Evolutionary conservation across 2,113 vertebrate genomes (phyloP).

Genomic region (Toxotes jaculatrix): DNA sequence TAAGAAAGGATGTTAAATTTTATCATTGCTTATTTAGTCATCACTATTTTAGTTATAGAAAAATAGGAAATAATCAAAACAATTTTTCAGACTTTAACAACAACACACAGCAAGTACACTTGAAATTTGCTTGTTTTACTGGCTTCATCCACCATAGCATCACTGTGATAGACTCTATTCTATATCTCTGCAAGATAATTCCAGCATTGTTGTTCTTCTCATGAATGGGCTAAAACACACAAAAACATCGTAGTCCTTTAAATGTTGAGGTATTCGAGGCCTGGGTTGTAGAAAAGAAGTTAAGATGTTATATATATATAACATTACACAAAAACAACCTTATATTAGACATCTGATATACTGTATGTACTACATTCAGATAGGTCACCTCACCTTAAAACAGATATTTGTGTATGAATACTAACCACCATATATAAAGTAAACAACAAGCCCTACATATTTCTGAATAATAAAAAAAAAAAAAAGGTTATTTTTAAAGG

Average conservation of each 20-base stretch:
- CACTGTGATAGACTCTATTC: too few relatives aligned
- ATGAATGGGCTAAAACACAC: not conserved
- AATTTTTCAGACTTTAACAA: too few relatives aligned
- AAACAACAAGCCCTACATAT: not conserved
- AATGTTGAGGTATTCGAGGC: not conserved
- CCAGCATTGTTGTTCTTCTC: not conserved
- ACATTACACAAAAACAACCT: not conserved
- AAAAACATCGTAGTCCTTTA: not conserved
- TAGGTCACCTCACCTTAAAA: not conserved
- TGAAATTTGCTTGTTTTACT: too few relatives aligned
- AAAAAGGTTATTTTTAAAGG: not conserved
- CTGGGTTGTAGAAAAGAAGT: not conserved
- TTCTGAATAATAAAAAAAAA: not conserved
- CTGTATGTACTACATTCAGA: not conserved
- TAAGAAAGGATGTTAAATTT: too few relatives aligned
- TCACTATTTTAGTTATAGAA: too few relatives aligned
- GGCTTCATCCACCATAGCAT: too few relatives aligned
- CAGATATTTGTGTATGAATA: not conserved
- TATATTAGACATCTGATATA: not conserved
- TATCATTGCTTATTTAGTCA: too few relatives aligned
- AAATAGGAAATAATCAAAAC: too few relatives aligned
- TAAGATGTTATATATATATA: too few relatives aligned
- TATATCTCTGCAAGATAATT: too few relatives aligned
- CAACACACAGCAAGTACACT: too few relatives aligned
- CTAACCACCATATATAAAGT: conserved; percentile 4